These are phyloP conservation scores for Archilochus colubris DNA, from an alignment of 2,113 vertebrate species.

Conservation along the genomic window DNA sequence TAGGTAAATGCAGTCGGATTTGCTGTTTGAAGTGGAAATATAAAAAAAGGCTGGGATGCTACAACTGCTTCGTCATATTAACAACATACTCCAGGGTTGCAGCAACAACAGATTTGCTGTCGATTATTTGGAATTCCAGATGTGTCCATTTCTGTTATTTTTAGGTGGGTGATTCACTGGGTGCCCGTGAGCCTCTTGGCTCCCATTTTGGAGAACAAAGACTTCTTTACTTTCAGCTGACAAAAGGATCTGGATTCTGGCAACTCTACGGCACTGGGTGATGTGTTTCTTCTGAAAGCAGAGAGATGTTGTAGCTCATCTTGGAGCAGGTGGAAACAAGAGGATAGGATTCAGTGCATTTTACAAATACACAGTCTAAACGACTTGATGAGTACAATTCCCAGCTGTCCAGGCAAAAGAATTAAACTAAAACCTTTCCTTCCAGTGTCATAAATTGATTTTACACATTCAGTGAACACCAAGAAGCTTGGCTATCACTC, in stretches of 20 bases:
- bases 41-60: constrained; percentile 55
- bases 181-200: not conserved
- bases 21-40: constrained; percentile 76
- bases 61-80: constrained; percentile 59
- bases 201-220: not conserved
- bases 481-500: not conserved
- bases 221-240: not conserved
- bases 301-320: not conserved
- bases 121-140: not conserved
- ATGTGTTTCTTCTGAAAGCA: not conserved
- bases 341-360: not conserved
- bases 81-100: constrained; percentile 37
- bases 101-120: constrained; percentile 48
- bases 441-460: not conserved
- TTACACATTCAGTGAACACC: not conserved
- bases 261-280: not conserved
- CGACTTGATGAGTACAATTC: not conserved
- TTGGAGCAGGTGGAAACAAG: not conserved
- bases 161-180: not conserved
- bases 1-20: constrained; percentile 76
- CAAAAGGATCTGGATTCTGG: not conserved
- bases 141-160: not conserved
- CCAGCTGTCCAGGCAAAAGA: not conserved
- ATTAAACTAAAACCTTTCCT: not conserved
- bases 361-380: not conserved